Conservation (phyloP, 2,797 vertebrate species). For the Eleutherodactylus coqui region DNA sequence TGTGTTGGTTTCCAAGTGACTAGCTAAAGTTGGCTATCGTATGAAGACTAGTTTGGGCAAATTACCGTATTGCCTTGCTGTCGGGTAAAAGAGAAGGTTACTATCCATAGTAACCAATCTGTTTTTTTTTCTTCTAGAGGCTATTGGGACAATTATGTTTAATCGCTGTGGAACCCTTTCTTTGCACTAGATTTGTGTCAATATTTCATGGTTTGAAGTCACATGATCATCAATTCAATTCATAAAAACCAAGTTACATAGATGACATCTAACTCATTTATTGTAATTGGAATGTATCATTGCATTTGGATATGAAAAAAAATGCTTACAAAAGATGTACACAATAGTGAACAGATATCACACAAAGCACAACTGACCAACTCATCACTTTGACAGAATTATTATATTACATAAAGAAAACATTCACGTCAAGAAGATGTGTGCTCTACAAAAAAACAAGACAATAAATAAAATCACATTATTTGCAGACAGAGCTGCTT, state of each 20-base stretch:
- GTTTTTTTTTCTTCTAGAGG: background rate
- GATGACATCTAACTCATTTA: slow-evolving; percentile 62
- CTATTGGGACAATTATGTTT: background rate
- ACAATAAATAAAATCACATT: slow-evolving; percentile 89
- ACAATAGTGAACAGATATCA: slow-evolving; percentile 72
- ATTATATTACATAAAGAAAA: slow-evolving; percentile 77
- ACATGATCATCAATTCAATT: background rate
- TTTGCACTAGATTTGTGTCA: background rate
- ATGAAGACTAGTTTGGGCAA: background rate
- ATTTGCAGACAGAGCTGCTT: slow-evolving; percentile 87
- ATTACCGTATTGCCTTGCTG: background rate
- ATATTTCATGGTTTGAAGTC: background rate
- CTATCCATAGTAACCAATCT: background rate
- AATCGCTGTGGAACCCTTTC: too few species aligned
- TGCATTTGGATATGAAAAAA: slow-evolving; percentile 77
- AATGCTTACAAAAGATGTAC: slow-evolving; percentile 79
- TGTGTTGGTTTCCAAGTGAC: background rate
- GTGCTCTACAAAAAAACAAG: slow-evolving; percentile 79
- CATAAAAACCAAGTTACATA: background rate
- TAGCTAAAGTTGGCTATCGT: too few species aligned
- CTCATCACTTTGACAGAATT: slow-evolving; percentile 73
- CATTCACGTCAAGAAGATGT: slow-evolving; percentile 80
- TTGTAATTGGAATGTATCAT: slow-evolving; percentile 80
- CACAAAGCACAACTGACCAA: slow-evolving; percentile 72
- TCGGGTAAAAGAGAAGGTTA: background rate